A percentile compares a stretch with the other conserved stretches of the same genome.
Conservation (phyloP, 1,140 invertebrate species). For the Berghia stephanieae region DNA sequence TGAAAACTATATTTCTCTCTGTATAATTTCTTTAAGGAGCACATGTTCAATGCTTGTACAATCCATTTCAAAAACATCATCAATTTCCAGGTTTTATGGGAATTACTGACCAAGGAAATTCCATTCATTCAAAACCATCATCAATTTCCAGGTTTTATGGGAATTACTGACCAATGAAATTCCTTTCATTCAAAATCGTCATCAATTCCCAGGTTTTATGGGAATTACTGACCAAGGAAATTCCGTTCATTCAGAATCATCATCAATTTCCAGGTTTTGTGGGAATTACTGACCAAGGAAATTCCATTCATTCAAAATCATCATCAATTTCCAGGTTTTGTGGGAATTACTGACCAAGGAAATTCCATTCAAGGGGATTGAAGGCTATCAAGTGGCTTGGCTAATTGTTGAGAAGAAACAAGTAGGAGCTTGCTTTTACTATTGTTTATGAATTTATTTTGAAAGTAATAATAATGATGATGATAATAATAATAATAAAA, state of each 20-base stretch:
- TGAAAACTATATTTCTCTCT: too few species aligned
- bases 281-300: constrained; percentile 64
- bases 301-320: constrained; percentile 58
- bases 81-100: constrained; percentile 64
- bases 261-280: constrained; percentile 62
- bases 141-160: constrained; percentile 63
- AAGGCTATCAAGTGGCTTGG: constrained; percentile 69
- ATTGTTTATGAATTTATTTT: constrained; percentile 1
- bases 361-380: constrained; percentile 68
- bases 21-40: too few species aligned
- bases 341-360: constrained; percentile 67
- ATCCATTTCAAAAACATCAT: too few species aligned
- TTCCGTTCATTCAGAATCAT: constrained; percentile 59
- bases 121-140: constrained; percentile 55
- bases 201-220: constrained; percentile 66
- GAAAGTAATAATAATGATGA: background rate
- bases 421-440: constrained; percentile 43
- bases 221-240: constrained; percentile 66
- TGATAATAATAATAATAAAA: background rate
- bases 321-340: constrained; percentile 62
- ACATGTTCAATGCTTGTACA: too few species aligned
- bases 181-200: constrained; percentile 62
- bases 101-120: constrained; percentile 64
- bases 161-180: constrained; percentile 65
- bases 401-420: constrained; percentile 68